These are phyloP conservation scores for Clavelina lepadiformis DNA, from an alignment of 23 tunicate genomes.

Conservation along the genomic window DNA sequence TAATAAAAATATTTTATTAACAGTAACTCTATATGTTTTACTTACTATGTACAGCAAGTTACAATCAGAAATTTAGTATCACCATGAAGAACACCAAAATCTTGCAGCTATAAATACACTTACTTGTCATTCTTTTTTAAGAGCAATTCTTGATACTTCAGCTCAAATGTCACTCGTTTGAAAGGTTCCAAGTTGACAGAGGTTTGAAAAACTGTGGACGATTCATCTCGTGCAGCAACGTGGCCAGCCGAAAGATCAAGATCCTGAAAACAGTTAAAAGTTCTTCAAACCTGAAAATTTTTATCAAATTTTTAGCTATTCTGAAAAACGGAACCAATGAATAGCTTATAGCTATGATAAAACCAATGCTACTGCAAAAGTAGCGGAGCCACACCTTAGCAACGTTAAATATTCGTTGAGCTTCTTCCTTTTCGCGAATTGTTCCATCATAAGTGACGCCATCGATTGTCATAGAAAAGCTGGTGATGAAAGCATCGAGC, in stretches of 20 bases:
- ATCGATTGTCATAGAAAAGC: constrained; percentile 41
- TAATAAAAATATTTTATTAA: too few relatives aligned
- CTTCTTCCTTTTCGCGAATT: constrained; percentile 23
- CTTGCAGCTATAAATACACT: too few relatives aligned
- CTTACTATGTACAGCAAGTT: too few relatives aligned
- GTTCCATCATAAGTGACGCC: constrained; percentile 21
- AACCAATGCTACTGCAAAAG: not conserved
- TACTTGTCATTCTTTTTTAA: constrained; percentile 17
- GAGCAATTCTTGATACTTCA: constrained; percentile 47
- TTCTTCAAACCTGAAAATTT: too few relatives aligned
- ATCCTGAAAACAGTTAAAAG: constrained; percentile 6
- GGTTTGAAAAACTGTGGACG: constrained; percentile 36
- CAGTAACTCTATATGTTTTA: too few relatives aligned
- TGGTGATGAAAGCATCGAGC: constrained; percentile 26
- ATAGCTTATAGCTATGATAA: not conserved
- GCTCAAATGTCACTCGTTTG: constrained; percentile 18
- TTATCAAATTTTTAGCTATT: too few relatives aligned
- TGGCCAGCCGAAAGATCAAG: constrained; percentile 30
- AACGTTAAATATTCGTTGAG: constrained; percentile 5
- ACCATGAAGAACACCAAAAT: too few relatives aligned
- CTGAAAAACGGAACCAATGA: not conserved
- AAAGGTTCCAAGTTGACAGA: constrained; percentile 30
- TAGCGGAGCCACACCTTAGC: constrained; percentile 51
- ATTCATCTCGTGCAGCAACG: constrained; percentile 25
- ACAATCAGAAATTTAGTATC: too few relatives aligned